phyloP scores from a whole-genome alignment of 1,140 invertebrate genomes.

The Geopemphigus sp. region DNA sequence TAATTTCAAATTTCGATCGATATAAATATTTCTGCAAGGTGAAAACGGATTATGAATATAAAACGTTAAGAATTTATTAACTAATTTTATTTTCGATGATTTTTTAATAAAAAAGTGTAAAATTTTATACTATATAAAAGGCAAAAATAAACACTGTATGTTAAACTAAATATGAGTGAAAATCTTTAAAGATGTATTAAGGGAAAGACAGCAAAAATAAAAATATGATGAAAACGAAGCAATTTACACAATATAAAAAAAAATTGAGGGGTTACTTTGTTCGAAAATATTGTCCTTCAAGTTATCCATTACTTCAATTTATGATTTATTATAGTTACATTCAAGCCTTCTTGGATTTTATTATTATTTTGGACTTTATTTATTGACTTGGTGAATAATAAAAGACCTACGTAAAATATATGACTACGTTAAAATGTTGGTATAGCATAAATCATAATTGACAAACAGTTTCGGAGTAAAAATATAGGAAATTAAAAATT shows the following conservation, averaged over 20 bases:
- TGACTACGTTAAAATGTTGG: too few relatives aligned
- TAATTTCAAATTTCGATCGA: neutral
- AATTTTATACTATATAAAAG: too few relatives aligned
- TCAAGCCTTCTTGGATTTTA: too few relatives aligned
- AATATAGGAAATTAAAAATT: too few relatives aligned
- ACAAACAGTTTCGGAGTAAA: too few relatives aligned
- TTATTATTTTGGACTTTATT: too few relatives aligned
- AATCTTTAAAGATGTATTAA: neutral
- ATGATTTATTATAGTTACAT: conserved; percentile 16
- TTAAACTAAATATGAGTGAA: too few relatives aligned
- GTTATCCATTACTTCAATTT: conserved; percentile 12
- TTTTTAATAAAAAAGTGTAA: too few relatives aligned
- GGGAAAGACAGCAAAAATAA: neutral
- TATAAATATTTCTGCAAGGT: neutral
- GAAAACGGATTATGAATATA: neutral
- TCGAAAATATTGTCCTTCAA: conserved; percentile 26
- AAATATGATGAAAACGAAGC: neutral
- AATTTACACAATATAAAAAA: neutral
- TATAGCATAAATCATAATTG: too few relatives aligned
- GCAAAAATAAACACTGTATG: too few relatives aligned
- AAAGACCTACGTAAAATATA: neutral
- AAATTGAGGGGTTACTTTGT: conserved; percentile 8
- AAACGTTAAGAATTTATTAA: neutral
- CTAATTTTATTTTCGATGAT: too few relatives aligned
- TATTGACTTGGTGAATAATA: neutral